Base-by-base conservation (phyloP, 2,113 vertebrate species). In the Pao palembangensis region DNA sequence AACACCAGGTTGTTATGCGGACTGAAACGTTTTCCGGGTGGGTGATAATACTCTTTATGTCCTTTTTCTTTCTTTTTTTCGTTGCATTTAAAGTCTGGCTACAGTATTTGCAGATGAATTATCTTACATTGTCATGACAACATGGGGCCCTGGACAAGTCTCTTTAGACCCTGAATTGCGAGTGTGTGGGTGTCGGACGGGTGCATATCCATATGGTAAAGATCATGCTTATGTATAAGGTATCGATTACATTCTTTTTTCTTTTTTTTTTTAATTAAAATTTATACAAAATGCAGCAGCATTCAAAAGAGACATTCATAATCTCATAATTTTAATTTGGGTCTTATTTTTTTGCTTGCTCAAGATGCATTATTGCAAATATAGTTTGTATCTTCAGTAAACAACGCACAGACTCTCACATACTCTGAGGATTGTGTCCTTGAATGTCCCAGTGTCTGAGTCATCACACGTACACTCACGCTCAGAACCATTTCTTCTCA, bases 81-180 rank as follows among this genome's bases (percentile, higher is more conserved):
- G 17, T 28, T 56, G n/a, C 1, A 34, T 8, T 55, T 46, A 61
- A 6, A 58, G 67, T 63, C 56, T 47, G 51, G 11, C 51, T 61
- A n/a, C n/a, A n/a, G n/a, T n/a, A 10, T 52, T 46, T 52, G 21
- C 43, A 1, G 19, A 10, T 16, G 15, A 12, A 46, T 58, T 12
- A 43, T 57, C 19, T 51, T 50, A 17, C 8, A 1, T 48, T n/a
- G 54, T 75, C 76, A 73, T 67, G 74, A 64, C 69, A 85, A 71
- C 75, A 55, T 66, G 62, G 63, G 20, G 55, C 57, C 57, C 31
- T 62, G 54, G 65, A 62, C 57, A 48, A 61, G 68, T 61, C 68
- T 76, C 53, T 64, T 61, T 41, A 6, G 57, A 44, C 65, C 38
- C 28, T 38, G 0, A 61, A 67, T 66, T 70, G 82, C 54, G 69